Conservation (phyloP, 2,113 vertebrate genomes). For the Aegotheles bennettii region DNA sequence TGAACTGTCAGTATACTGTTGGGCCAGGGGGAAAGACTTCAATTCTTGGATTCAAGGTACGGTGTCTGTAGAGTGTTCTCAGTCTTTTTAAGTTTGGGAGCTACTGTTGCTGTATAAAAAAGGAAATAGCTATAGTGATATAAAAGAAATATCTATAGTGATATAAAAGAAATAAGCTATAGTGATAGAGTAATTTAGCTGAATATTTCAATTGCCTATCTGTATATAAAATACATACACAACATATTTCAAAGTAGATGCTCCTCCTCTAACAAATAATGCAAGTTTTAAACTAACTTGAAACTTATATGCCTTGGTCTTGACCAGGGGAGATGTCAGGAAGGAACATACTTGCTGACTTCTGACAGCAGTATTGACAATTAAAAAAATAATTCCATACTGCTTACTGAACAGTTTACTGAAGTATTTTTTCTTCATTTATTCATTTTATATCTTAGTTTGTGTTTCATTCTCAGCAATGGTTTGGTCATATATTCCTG, state of each 20-base stretch:
- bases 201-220: not conserved
- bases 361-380: not conserved
- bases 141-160: no score
- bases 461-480: not conserved
- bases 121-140: not conserved
- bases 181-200: not conserved
- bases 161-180: fast-evolving
- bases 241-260: not conserved
- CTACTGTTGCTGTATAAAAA: not conserved
- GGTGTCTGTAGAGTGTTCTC: not conserved
- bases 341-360: not conserved
- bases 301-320: not conserved
- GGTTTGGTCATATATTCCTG: not conserved
- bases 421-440: not conserved
- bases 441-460: not conserved
- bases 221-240: not conserved
- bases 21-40: not conserved
- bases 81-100: not conserved
- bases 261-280: not conserved
- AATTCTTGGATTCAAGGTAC: not conserved
- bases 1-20: not conserved
- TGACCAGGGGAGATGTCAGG: not conserved
- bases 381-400: not conserved
- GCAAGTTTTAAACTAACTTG: not conserved
- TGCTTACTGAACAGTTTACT: not conserved